phyloP scores from a whole-genome alignment of 2,888 invertebrate species.

The Sinopyrophorus schimmeli region DNA sequence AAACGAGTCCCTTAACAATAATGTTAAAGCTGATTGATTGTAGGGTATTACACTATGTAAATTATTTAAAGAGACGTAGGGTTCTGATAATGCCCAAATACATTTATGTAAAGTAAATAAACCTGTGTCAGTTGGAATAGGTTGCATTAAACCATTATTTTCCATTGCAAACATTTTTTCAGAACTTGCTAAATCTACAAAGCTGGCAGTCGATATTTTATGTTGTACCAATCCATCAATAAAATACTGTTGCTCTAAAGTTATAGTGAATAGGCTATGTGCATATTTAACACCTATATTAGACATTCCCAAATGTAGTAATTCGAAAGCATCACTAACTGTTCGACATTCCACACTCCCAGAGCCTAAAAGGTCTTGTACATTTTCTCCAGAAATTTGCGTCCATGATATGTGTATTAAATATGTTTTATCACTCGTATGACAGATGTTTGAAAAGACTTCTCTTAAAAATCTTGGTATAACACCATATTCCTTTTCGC shows the following conservation, averaged over 20 bases:
- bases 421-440: conserved; percentile 67
- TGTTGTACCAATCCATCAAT: conserved; percentile 70
- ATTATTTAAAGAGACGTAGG: conserved; percentile 40
- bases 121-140: conserved; percentile 64
- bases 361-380: conserved; percentile 60
- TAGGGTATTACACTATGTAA: conserved; percentile 53
- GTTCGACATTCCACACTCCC: conserved; percentile 62
- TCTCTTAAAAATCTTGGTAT: conserved; percentile 73
- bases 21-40: conserved; percentile 70
- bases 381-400: conserved; percentile 70
- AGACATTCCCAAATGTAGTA: conserved; percentile 68
- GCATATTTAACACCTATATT: conserved; percentile 62
- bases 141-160: conserved; percentile 55
- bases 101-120: conserved; percentile 69
- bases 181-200: conserved; percentile 68
- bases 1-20: conserved; percentile 72
- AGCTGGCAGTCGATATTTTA: conserved; percentile 73
- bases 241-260: conserved; percentile 75
- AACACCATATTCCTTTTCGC: conserved; percentile 72
- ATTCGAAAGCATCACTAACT: conserved; percentile 71
- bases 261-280: conserved; percentile 73
- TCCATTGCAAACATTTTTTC: conserved; percentile 58
- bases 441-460: conserved; percentile 68
- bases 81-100: conserved; percentile 62
- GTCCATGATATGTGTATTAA: conserved; percentile 73